Conservation (phyloP, 2,888 invertebrate genomes). For the Scelioninae gen. 2 region DNA sequence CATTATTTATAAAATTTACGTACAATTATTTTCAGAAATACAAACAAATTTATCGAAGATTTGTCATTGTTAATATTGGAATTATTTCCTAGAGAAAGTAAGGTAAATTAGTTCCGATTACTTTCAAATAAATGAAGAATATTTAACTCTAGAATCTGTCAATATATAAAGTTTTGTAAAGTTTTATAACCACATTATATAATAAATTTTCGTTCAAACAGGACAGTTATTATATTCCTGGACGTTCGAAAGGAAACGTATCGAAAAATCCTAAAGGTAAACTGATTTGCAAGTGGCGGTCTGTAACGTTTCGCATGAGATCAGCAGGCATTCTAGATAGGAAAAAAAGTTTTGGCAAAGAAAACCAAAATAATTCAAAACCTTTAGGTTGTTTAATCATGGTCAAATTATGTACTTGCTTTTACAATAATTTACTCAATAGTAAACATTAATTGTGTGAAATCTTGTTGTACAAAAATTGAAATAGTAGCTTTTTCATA, state of each 20-base stretch:
- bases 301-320: conserved; percentile 17
- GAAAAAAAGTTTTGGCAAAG: conserved; percentile 12
- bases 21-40: neutral
- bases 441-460: no score
- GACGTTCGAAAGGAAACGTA: conserved; percentile 7
- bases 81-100: conserved; percentile 24
- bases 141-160: neutral
- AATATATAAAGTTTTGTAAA: neutral
- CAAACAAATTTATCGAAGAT: conserved; percentile 12
- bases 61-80: conserved; percentile 20
- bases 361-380: no score
- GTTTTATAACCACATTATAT: neutral
- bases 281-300: conserved; percentile 28
- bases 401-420: no score
- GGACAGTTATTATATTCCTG: conserved; percentile 20
- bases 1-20: neutral
- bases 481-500: no score
- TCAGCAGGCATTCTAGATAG: conserved; percentile 14
- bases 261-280: conserved; percentile 36
- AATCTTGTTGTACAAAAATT: no score
- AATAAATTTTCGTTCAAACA: neutral
- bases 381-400: no score
- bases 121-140: no score
- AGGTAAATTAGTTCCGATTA: conserved; percentile 6
- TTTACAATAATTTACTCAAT: no score